Evolutionary conservation across 2,113 vertebrate species (phyloP).

Genomic region (Ciconia maguari): DNA sequence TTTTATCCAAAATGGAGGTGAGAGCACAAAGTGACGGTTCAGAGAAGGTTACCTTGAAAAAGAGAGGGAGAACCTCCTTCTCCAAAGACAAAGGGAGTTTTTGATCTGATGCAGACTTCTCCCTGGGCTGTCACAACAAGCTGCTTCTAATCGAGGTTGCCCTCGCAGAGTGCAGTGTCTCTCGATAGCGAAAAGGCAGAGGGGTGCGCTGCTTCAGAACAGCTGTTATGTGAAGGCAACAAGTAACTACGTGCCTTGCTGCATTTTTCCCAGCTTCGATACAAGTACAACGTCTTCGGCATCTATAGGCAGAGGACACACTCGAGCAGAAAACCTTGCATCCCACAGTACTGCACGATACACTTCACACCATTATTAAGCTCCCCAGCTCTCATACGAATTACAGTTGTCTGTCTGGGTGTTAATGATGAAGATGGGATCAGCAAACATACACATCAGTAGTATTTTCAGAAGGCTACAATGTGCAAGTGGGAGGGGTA

Average conservation of each 20-base stretch:
- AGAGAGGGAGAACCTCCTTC: neutral
- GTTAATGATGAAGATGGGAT: neutral
- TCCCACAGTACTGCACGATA: neutral
- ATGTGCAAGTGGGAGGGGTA: neutral
- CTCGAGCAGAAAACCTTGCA: neutral
- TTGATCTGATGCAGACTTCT: neutral
- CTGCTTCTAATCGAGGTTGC: neutral
- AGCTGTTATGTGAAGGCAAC: neutral
- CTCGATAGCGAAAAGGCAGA: neutral
- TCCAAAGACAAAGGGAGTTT: neutral
- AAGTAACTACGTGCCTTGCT: neutral
- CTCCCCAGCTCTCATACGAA: neutral
- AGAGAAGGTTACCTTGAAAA: neutral
- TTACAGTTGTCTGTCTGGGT: neutral
- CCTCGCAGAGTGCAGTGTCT: neutral
- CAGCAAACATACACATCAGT: neutral
- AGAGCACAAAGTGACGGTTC: neutral
- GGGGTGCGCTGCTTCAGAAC: neutral
- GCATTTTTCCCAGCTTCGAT: neutral
- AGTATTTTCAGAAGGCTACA: neutral
- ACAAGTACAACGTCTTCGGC: neutral
- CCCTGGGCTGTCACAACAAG: conserved; percentile 3
- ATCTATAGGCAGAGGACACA: neutral
- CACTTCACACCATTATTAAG: neutral
- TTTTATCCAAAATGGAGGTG: neutral